Percentiles rank a stretch among this genome's conserved stretches.
Conservation (phyloP, 2,113 vertebrate species). For the Ammodytes marinus region DNA sequence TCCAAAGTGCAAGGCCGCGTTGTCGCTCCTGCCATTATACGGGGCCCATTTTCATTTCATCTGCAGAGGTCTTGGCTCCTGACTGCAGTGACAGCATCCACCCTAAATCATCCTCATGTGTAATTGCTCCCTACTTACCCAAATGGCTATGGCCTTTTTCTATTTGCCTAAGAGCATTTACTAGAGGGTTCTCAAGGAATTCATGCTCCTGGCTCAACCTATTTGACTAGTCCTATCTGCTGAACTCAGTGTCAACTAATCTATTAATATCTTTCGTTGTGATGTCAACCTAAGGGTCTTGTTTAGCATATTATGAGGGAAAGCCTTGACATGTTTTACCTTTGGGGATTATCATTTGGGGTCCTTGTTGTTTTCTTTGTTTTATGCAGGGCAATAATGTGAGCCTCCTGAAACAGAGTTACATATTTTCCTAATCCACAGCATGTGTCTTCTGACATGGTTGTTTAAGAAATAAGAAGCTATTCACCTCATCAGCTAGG, state of each 20-base stretch:
- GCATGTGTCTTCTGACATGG: too few species aligned
- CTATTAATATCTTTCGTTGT: slow-evolving; percentile 59
- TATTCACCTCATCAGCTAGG: too few species aligned
- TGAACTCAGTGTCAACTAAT: slow-evolving; percentile 41
- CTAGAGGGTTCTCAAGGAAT: slow-evolving; percentile 62
- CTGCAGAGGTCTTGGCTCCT: slow-evolving; percentile 76
- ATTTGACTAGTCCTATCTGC: slow-evolving; percentile 54
- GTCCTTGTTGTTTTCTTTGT: neutral
- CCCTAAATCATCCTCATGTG: slow-evolving; percentile 83
- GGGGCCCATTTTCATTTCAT: slow-evolving; percentile 84
- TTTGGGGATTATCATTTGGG: neutral
- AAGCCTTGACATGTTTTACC: slow-evolving; percentile 33
- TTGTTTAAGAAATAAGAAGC: too few species aligned
- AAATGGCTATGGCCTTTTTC: slow-evolving; percentile 79
- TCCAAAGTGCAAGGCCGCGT: slow-evolving; percentile 75
- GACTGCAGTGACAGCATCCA: slow-evolving; percentile 76
- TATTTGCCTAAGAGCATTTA: slow-evolving; percentile 87
- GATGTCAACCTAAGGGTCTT: slow-evolving; percentile 28
- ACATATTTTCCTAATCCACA: too few species aligned
- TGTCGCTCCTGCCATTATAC: slow-evolving; percentile 79
- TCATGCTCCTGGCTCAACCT: slow-evolving; percentile 65
- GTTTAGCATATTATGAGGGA: slow-evolving; percentile 41
- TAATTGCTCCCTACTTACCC: slow-evolving; percentile 84
- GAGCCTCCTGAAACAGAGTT: too few species aligned
- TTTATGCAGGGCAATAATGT: neutral